A percentile compares a stretch with the other conserved stretches of the same genome.
These are phyloP conservation scores for Meleagris gallopavo DNA, from an alignment of 2,113 vertebrate genomes.

Conservation along the genomic window DNA sequence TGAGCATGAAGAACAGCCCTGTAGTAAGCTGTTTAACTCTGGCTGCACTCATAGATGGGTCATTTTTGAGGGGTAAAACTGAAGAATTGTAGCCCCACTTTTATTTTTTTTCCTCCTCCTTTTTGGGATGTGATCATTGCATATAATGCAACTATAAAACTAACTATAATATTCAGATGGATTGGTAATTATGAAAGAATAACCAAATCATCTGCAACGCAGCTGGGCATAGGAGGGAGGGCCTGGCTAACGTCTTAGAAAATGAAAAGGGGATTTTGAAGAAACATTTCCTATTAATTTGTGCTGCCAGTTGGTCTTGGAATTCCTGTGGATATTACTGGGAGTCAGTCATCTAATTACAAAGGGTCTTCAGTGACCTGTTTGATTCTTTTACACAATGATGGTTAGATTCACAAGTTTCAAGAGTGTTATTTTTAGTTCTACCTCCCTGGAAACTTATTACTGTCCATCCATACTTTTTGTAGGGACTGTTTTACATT, in stretches of 20 bases:
- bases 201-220: neutral
- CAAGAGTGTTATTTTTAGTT: neutral
- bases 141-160: neutral
- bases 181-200: neutral
- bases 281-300: slow-evolving; percentile 54
- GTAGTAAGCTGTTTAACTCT: neutral
- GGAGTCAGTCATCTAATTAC: slow-evolving; percentile 44
- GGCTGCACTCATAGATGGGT: neutral
- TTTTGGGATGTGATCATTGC: neutral
- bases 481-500: slow-evolving; percentile 22
- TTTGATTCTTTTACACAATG: neutral
- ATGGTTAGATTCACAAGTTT: neutral
- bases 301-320: slow-evolving; percentile 5
- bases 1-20: fast-evolving
- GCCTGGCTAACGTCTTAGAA: neutral
- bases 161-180: neutral
- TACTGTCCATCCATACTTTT: neutral
- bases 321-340: slow-evolving; percentile 61
- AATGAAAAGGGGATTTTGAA: slow-evolving; percentile 61
- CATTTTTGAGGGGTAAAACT: neutral
- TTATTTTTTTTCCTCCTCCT: neutral
- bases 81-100: neutral
- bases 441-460: neutral
- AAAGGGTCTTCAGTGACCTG: slow-evolving; percentile 32
- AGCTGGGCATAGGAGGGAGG: slow-evolving; percentile 3